Percentiles rank a stretch among this genome's conserved stretches.
These are phyloP conservation scores for Trichogramma pretiosum DNA, from an alignment of 1,140 invertebrate species.

Conservation along the genomic window DNA sequence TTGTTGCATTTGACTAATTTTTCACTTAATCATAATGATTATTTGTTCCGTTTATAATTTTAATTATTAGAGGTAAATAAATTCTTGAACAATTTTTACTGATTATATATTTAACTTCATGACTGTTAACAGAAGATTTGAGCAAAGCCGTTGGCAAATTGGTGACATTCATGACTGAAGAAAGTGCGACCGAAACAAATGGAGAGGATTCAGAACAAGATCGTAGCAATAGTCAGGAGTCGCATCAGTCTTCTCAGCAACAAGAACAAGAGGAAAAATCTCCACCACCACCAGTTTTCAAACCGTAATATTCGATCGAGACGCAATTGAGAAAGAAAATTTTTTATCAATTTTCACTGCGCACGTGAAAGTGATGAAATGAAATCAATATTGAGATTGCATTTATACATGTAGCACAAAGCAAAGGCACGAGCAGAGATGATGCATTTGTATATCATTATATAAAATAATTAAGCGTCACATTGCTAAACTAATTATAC, in stretches of 20 bases:
- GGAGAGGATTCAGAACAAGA: slow-evolving; percentile 28
- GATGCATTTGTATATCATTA: neutral
- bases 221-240: neutral
- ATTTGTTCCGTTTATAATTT: too few relatives aligned
- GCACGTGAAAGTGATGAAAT: too few relatives aligned
- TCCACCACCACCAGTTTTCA: slow-evolving; percentile 40
- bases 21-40: too few relatives aligned
- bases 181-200: slow-evolving; percentile 45
- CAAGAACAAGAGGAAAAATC: slow-evolving; percentile 14
- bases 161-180: slow-evolving; percentile 80
- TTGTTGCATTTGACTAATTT: too few relatives aligned
- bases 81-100: slow-evolving; percentile 3
- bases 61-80: neutral
- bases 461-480: neutral
- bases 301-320: too few relatives aligned
- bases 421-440: slow-evolving; percentile 11
- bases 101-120: slow-evolving; percentile 5
- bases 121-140: slow-evolving; percentile 57
- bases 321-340: too few relatives aligned
- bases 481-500: slow-evolving; percentile 5
- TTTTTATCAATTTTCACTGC: too few relatives aligned
- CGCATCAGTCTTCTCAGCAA: neutral
- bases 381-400: slow-evolving; percentile 19
- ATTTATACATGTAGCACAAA: slow-evolving; percentile 11
- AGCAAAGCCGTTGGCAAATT: slow-evolving; percentile 76